Percentiles rank a stretch among this genome's conserved stretches.
phyloP scores from a whole-genome alignment of 1,140 invertebrate species.

The Pararge aegeria region DNA sequence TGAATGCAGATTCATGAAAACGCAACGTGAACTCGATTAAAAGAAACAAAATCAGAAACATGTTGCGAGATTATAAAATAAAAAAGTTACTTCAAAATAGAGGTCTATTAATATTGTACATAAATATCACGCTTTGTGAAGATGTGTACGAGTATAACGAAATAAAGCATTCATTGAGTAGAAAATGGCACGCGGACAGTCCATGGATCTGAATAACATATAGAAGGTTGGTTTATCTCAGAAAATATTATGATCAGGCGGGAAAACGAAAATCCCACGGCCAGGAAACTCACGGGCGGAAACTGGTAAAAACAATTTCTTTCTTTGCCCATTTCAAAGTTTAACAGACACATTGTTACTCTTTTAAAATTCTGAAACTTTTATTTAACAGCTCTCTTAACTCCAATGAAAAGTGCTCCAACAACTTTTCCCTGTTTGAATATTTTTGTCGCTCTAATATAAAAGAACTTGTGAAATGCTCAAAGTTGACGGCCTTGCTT shows the following conservation, averaged over 20 bases:
- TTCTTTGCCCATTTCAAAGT: not conserved
- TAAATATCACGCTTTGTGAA: too few relatives aligned
- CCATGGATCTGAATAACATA: too few relatives aligned
- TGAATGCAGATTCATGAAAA: constrained; percentile 12
- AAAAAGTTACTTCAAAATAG: too few relatives aligned
- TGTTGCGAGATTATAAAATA: not conserved
- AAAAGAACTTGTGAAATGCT: constrained; percentile 8
- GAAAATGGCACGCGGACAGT: too few relatives aligned
- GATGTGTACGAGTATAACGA: too few relatives aligned
- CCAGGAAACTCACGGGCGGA: too few relatives aligned
- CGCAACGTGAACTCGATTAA: not conserved
- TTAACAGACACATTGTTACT: constrained; percentile 3
- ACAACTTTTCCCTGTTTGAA: constrained; percentile 5
- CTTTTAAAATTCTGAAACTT: constrained; percentile 5
- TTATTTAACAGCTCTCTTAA: constrained; percentile 5
- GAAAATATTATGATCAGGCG: too few relatives aligned
- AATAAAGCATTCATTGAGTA: too few relatives aligned
- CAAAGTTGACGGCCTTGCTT: not conserved
- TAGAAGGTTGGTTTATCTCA: too few relatives aligned
- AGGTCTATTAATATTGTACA: too few relatives aligned
- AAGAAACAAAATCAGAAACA: not conserved
- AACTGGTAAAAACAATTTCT: too few relatives aligned
- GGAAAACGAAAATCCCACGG: too few relatives aligned
- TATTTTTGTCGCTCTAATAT: constrained; percentile 6
- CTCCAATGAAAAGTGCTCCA: constrained; percentile 4